Base-by-base conservation (phyloP, 2,113 vertebrate species). In the Nymphicus hollandicus region DNA sequence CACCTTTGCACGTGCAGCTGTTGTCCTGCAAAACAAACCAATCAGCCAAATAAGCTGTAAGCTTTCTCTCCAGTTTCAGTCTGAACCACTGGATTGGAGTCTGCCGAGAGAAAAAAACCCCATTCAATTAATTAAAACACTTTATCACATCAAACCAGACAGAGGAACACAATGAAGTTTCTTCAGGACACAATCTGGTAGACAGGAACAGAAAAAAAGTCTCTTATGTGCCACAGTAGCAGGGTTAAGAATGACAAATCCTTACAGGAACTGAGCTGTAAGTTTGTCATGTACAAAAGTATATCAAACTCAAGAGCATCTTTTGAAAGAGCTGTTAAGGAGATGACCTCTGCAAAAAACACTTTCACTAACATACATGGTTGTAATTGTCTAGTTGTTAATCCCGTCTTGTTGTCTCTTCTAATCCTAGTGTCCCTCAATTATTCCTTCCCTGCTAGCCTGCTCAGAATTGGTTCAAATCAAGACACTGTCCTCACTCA, bases 1-100 rank as follows among this genome's bases (percentile, higher is more conserved):
- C 84, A 99, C 99, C 96, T 99, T 99, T 72, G 99, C 99, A 91
- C 99, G 99, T 52, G 99, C 99, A 94, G 98, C 95, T 19, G 99
- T 99, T 1, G 99, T 99, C 97, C 99, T 99, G 96, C 12, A 98
- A 95, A 91, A 95, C 68, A 37, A 56, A 89, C 58, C 41, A 77
- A 81, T 25, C 13, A 92, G 22, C 44, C 47, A 77, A 76, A 70
- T 13, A 53, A 96, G 25, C 35, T 10, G 6, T 81, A 63, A 88
- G 71, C 41, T 56, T 53, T 52, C 35, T 65, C 24, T 81, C 53
- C 18, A 46, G 25, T 58, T 93, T 61, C 61, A 60, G 47, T 74
- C 5, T 43, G 20, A 89, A 88, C 28, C 68, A 60, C 77, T 74
- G 52, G 43, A 63, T 6, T 81, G 41, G 43, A 94, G 31, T 61